phyloP scores from a whole-genome alignment of 2,888 invertebrate species.

The Cyaniris semiargus region DNA sequence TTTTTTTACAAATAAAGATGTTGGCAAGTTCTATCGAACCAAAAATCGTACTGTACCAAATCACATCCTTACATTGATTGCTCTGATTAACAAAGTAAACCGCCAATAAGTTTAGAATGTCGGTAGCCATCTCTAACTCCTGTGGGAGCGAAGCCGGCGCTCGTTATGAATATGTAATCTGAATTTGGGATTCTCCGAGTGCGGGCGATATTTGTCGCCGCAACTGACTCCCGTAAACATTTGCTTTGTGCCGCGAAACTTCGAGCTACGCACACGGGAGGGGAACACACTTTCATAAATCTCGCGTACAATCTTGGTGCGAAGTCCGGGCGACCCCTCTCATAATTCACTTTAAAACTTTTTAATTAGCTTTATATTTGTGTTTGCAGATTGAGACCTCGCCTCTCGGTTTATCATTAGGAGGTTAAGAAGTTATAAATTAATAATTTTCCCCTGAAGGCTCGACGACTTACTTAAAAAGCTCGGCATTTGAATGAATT shows the following conservation, averaged over 20 bases:
- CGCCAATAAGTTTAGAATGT: slow-evolving; percentile 33
- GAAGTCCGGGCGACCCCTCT: slow-evolving; percentile 75
- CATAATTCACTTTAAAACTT: slow-evolving; percentile 81
- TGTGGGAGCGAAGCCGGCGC: slow-evolving; percentile 63
- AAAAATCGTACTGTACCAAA: not conserved
- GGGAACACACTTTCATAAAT: slow-evolving; percentile 63
- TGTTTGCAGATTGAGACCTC: slow-evolving; percentile 80
- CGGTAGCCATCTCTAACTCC: slow-evolving; percentile 56
- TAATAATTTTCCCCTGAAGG: slow-evolving; percentile 57
- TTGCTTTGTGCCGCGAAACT: slow-evolving; percentile 63
- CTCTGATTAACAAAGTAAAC: slow-evolving; percentile 21
- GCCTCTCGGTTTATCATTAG: slow-evolving; percentile 71
- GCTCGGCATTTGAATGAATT: not conserved
- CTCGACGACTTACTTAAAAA: not conserved
- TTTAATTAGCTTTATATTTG: slow-evolving; percentile 81
- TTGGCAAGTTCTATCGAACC: not conserved
- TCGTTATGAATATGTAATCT: slow-evolving; percentile 79
- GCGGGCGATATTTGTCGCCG: slow-evolving; percentile 73
- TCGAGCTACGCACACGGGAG: slow-evolving; percentile 34
- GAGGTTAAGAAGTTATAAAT: slow-evolving; percentile 72
- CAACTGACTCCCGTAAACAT: slow-evolving; percentile 69
- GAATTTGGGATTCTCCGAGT: slow-evolving; percentile 77
- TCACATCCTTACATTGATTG: not conserved
- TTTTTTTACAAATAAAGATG: not conserved
- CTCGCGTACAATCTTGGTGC: slow-evolving; percentile 75